These are phyloP conservation scores for Lumbricus terrestris DNA, from an alignment of 2,888 invertebrate genomes.

Conservation along the genomic window DNA sequence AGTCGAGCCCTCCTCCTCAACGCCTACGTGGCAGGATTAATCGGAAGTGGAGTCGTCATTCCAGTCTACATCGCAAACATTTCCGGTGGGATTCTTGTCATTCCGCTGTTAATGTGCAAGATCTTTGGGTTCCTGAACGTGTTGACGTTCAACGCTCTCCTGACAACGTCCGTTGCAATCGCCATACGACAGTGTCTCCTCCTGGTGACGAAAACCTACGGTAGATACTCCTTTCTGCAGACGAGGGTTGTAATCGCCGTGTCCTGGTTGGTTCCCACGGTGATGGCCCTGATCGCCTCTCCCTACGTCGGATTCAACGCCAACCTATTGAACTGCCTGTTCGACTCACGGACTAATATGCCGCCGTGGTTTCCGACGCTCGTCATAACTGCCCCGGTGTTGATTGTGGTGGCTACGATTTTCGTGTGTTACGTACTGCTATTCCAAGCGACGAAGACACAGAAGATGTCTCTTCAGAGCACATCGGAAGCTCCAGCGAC, in stretches of 20 bases:
- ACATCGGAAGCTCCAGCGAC: background rate
- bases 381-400: background rate
- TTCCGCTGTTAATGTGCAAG: background rate
- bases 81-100: background rate
- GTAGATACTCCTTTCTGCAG: background rate
- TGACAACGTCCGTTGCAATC: constrained; percentile 6
- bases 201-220: background rate
- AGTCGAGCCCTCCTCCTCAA: background rate
- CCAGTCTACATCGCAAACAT: constrained; percentile 8
- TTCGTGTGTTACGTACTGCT: constrained; percentile 7
- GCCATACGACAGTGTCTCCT: background rate
- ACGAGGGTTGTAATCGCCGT: background rate
- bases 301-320: constrained; percentile 5
- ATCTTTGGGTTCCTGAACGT: background rate
- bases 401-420: background rate
- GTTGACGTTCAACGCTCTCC: background rate
- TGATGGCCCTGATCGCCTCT: background rate
- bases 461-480: background rate
- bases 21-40: background rate
- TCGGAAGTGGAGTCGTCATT: background rate
- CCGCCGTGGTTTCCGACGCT: background rate
- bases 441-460: background rate
- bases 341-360: background rate
- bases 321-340: background rate
- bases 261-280: background rate